Conservation (phyloP, 2,113 vertebrate genomes). For the Hippolais icterina region DNA sequence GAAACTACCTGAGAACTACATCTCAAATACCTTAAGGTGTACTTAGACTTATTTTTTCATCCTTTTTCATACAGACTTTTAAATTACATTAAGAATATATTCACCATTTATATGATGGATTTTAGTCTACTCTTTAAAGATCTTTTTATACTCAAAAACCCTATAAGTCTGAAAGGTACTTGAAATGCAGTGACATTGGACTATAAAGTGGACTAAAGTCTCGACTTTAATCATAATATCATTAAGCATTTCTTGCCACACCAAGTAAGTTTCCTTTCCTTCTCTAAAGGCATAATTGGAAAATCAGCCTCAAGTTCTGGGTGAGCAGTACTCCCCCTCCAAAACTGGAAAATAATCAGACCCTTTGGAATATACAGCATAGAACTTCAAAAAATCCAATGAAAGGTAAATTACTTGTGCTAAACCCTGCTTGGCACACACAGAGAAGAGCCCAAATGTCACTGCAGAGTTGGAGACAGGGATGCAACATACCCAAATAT, state of each 20-base stretch:
- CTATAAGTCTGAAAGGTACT: accelerated
- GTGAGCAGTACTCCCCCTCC: not conserved
- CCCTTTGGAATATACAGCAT: not conserved
- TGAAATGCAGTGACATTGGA: not conserved
- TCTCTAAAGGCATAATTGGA: not conserved
- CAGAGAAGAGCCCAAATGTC: not conserved
- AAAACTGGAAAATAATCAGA: not conserved
- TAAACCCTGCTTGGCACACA: not conserved
- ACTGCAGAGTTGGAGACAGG: not conserved
- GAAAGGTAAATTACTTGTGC: not conserved
- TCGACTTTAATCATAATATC: not conserved
- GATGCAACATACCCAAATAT: not conserved
- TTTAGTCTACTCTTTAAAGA: not conserved
- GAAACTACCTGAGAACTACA: not conserved
- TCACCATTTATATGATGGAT: not conserved
- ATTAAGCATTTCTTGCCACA: not conserved
- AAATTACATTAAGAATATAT: not conserved
- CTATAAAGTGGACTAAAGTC: not conserved
- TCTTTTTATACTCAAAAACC: not conserved
- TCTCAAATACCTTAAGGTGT: not conserved
- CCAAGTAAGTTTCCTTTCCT: not conserved
- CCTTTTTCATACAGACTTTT: not conserved
- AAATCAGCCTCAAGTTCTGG: not conserved
- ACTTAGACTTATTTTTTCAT: not conserved
- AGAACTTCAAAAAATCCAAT: not conserved